phyloP scores from a whole-genome alignment of 2,797 vertebrate genomes.

The Taeniopygia guttata region DNA sequence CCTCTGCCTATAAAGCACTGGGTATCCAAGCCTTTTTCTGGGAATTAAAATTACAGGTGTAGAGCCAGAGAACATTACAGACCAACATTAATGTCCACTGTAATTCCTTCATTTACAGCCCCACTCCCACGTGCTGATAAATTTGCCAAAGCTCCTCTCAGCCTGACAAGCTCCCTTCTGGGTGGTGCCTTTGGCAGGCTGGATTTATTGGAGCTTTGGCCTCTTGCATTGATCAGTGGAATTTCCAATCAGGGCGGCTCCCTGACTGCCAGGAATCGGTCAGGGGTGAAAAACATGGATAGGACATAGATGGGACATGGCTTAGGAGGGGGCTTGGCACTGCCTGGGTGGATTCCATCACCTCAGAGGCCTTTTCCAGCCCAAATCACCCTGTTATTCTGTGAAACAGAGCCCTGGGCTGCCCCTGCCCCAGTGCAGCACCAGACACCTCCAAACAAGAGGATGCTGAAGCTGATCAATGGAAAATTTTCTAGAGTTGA shows the following conservation, averaged over 20 bases:
- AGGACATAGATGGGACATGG: accelerated
- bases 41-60: not conserved
- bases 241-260: not conserved
- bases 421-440: accelerated
- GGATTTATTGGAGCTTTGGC: not conserved
- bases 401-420: not conserved
- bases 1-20: not conserved
- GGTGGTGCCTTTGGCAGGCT: not conserved
- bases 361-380: not conserved
- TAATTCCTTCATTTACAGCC: not conserved
- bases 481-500: not conserved
- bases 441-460: accelerated
- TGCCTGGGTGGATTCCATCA: not conserved
- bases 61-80: not conserved
- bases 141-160: not conserved
- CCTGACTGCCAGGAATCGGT: accelerated
- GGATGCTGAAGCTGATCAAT: no score
- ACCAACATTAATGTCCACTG: not conserved
- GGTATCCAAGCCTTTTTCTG: not conserved
- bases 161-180: not conserved
- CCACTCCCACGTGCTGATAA: not conserved
- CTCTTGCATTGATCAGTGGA: not conserved
- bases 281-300: accelerated
- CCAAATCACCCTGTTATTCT: not conserved
- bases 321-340: not conserved